phyloP scores from a whole-genome alignment of 2,797 vertebrate species.

The Malacoraja senta region DNA sequence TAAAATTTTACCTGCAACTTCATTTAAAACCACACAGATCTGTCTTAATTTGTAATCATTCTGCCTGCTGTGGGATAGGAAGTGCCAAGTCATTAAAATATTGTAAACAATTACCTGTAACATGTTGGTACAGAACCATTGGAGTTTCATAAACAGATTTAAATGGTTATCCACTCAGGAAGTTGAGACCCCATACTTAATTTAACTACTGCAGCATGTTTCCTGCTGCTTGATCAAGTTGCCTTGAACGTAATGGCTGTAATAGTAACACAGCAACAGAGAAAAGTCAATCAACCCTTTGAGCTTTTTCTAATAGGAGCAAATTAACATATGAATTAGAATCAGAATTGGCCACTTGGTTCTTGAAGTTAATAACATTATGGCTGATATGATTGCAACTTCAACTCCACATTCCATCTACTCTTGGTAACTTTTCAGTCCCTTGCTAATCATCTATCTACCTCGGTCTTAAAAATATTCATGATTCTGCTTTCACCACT shows the following conservation, averaged over 20 bases:
- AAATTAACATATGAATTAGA: no score
- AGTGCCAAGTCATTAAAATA: not conserved
- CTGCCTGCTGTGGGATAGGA: not conserved
- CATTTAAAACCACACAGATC: not conserved
- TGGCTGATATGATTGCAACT: not conserved
- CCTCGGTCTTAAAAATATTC: no score
- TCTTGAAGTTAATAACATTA: not conserved
- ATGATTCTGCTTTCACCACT: no score
- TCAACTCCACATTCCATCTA: no score
- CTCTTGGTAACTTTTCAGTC: no score
- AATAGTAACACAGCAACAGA: not conserved
- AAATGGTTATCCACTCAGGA: not conserved
- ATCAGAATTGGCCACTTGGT: no score
- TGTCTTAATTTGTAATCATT: not conserved
- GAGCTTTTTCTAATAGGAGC: no score
- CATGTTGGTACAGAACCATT: no score
- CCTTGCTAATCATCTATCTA: no score
- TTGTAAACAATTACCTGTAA: not conserved
- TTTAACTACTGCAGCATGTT: not conserved
- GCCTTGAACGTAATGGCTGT: not conserved
- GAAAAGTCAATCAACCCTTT: not conserved
- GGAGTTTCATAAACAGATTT: not conserved
- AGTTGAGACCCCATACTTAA: not conserved
- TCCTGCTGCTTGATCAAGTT: not conserved
- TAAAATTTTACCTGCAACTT: not conserved